Evolutionary conservation across 2,888 invertebrate genomes (phyloP), one percentile per base, ranked within the genome.

Genomic region (Drosophila nr. perissopoda): DNA sequence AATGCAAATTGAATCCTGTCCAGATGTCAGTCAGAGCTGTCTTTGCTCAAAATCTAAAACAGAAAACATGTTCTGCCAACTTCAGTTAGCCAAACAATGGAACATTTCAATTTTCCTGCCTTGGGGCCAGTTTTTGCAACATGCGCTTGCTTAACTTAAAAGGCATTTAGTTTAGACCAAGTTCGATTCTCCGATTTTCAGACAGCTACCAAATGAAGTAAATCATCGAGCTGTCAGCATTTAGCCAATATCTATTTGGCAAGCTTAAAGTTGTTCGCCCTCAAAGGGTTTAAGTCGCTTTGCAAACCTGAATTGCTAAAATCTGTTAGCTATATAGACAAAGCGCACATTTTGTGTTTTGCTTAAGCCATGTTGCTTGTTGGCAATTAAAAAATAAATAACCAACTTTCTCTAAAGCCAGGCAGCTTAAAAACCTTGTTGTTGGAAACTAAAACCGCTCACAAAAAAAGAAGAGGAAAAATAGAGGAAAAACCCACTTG

Each of bases 301-400:
- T 27, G 48, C 53, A 1, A 38, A 29, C 38, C 4, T 38, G 27
- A 38, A 54, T 38, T 4, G 36, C 2, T 1, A 27, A 54, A 54
- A 54, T 18, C 11, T 38, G 27, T 25, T 49, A 2, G 27, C 10
- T 10, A 27, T 27, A n/a, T 21, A 18, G 25, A 25, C 25, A 18
- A 27, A 25, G 38, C 40, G 38, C 40, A 29, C 29, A 56, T 29
- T n/a, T 29, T 29, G 56, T 56, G 36, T 36, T 33, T 56, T 16
- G 38, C 13, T 29, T 56, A 54, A 54, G 58, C 58, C 58, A 21
- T 45, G 58, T 18, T 33, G 58, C 38, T 29, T 56, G 56, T n/a
- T 56, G n/a, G 38, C 40, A 38, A 56, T 56, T 56, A 56, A 27
- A 56, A 56, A 38, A 56, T 38, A 56, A 56, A 56, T 38, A 38